Evolutionary conservation across 2,797 vertebrate genomes (phyloP).

Genomic region (Dromococcyx pavoninus): DNA sequence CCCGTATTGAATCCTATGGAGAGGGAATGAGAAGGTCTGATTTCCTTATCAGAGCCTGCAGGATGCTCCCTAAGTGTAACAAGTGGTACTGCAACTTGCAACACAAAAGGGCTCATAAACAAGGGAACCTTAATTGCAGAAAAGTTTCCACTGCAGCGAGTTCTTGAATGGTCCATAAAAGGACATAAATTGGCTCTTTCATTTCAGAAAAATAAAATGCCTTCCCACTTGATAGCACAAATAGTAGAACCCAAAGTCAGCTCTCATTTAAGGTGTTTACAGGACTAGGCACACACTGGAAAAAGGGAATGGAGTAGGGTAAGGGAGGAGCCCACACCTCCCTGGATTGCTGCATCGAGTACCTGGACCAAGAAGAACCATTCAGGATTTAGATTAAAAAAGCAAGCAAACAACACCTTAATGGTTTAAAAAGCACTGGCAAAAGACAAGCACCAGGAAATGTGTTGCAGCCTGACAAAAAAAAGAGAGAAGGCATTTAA

Average conservation of each 20-base stretch:
- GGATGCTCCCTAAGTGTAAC: constrained; percentile 8
- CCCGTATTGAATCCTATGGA: not conserved
- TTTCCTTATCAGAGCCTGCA: constrained; percentile 39
- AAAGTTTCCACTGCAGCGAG: constrained; percentile 66
- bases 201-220: constrained; percentile 75
- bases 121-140: constrained; percentile 71
- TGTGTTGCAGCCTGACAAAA: constrained; percentile 5
- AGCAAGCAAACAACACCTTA: not conserved
- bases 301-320: not conserved
- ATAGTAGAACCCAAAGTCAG: constrained; percentile 32
- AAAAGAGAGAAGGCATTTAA: constrained; percentile 2
- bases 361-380: not conserved
- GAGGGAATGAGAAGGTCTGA: constrained; percentile 20
- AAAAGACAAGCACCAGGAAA: not conserved
- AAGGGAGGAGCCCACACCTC: not conserved
- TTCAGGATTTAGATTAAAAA: not conserved
- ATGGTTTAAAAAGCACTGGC: not conserved
- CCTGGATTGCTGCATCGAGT: not conserved
- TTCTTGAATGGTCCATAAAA: constrained; percentile 67
- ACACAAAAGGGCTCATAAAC: constrained; percentile 65
- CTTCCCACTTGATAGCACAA: constrained; percentile 63
- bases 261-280: constrained; percentile 62
- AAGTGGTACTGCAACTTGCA: constrained; percentile 49
- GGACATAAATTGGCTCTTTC: constrained; percentile 73
- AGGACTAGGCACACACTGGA: not conserved